Percentiles rank a stretch among this genome's conserved stretches.
These are phyloP conservation scores for Anhinga anhinga DNA, from an alignment of 2,113 vertebrate genomes.

Conservation along the genomic window DNA sequence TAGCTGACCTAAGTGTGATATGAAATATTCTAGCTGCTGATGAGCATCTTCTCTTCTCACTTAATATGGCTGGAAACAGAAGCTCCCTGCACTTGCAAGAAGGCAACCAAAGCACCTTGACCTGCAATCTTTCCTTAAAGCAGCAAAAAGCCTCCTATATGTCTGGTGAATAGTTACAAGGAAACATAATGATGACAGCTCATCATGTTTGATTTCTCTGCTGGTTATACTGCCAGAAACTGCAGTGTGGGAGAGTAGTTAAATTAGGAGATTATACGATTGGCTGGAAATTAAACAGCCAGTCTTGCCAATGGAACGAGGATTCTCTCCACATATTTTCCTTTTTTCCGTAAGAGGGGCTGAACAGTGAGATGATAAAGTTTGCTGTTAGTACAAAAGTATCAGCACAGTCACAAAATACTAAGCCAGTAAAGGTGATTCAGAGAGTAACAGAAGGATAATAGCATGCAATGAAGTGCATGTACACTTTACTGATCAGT, in stretches of 20 bases:
- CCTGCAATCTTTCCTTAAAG: not conserved
- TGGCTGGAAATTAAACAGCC: not conserved
- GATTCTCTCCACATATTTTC: not conserved
- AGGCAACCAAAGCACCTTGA: not conserved
- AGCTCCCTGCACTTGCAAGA: not conserved
- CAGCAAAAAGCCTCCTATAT: not conserved
- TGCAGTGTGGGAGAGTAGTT: not conserved
- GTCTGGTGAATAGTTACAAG: not conserved
- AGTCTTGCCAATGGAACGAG: not conserved
- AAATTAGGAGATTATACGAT: not conserved
- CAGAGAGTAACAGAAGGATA: not conserved
- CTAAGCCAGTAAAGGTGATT: not conserved
- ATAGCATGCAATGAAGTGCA: not conserved
- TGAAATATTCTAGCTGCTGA: not conserved
- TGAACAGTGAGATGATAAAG: not conserved
- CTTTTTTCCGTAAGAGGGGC: not conserved
- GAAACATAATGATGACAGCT: not conserved
- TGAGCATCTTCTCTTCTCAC: not conserved
- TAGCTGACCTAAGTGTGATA: not conserved
- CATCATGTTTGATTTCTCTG: not conserved
- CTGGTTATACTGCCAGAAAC: not conserved
- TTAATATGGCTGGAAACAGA: not conserved
- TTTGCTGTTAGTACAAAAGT: not conserved
- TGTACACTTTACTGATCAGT: not conserved
- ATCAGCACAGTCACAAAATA: not conserved